These are phyloP conservation scores for Onychomys leucogaster DNA, from an alignment of 2,797 vertebrate species.

Conservation along the genomic window DNA sequence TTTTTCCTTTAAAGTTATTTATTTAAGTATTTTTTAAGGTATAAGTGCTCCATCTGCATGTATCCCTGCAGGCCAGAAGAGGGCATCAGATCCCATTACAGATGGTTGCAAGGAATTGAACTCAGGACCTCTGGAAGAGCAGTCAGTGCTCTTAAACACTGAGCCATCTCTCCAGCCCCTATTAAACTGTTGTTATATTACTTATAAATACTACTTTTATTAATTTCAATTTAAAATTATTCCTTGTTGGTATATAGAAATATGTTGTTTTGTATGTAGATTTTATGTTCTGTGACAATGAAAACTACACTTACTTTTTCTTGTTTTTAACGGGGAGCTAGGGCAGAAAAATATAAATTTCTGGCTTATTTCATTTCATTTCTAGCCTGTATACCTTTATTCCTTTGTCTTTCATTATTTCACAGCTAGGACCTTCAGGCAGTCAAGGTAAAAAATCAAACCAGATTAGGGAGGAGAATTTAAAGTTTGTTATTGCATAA, in stretches of 20 bases:
- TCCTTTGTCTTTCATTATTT: not conserved
- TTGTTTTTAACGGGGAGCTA: not conserved
- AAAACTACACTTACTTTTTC: not conserved
- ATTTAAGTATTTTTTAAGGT: too few species aligned
- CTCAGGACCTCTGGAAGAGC: too few species aligned
- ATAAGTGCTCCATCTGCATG: too few species aligned
- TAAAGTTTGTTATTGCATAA: not conserved
- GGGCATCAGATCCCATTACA: too few species aligned
- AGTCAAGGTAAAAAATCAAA: not conserved
- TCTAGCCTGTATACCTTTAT: not conserved
- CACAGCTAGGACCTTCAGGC: not conserved
- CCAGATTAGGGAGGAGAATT: not conserved
- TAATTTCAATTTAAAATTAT: conserved; percentile 2
- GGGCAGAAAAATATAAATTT: not conserved
- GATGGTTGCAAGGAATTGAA: too few species aligned
- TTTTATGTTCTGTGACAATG: not conserved
- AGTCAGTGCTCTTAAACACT: too few species aligned
- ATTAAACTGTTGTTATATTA: not conserved
- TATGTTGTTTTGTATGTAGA: not conserved
- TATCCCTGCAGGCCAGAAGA: too few species aligned
- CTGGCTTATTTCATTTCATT: not conserved
- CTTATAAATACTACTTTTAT: conserved; percentile 16
- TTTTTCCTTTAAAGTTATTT: not conserved
- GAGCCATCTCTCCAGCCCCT: too few species aligned
- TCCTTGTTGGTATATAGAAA: not conserved